Base-by-base conservation (phyloP, 2,888 invertebrate species). In the Choristoneura rosaceana region DNA sequence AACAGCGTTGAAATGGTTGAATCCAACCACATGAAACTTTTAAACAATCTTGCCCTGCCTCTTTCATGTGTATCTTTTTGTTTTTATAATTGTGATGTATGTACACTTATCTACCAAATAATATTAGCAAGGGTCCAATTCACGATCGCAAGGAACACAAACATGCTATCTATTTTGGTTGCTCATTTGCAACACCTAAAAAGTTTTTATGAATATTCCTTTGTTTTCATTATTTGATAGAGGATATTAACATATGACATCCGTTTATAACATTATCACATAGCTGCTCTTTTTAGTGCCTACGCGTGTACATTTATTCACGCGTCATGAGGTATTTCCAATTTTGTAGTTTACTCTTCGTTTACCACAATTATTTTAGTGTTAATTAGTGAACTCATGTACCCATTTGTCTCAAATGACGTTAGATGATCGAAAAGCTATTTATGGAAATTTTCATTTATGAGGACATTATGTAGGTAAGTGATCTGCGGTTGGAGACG, bases 221-320 rank as follows among this genome's bases (percentile, higher is more conserved):
- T 38, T 50, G 41, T 68, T 50, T 61, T 41, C 25, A 34, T 61
- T 5, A 4, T 67, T 47, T 15, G 17, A 25, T 25, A 43, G 43
- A 33, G 52, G 17, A 38, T 47, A 68, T 61, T 61, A 59, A 61
- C 25, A 41, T 68, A 34, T 33, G 0, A 70, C 58, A 71, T 71
- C 62, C 67, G 67, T 67, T 71, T 68, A 3, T 33, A 41, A 52
- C n/a, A 71, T 71, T 71, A 71, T 68, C 67, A 67, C 45, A 33
- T 63, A 38, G 2, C 55, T 62, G 62, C 47, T 58, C 43, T 55
- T 67, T 62, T 62, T 58, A 61, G 59, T 34, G 43, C 34, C 58
- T 38, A 70, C 0, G 5, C 34, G 15, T 17, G 15, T 41, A 17
- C 45, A 59, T 52, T 69, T 3, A 38, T 41, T 25, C 34, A 14